Percentiles rank a stretch among this genome's conserved stretches.
phyloP scores from a whole-genome alignment of 2,888 invertebrate species.

The Nebria brevicollis region DNA sequence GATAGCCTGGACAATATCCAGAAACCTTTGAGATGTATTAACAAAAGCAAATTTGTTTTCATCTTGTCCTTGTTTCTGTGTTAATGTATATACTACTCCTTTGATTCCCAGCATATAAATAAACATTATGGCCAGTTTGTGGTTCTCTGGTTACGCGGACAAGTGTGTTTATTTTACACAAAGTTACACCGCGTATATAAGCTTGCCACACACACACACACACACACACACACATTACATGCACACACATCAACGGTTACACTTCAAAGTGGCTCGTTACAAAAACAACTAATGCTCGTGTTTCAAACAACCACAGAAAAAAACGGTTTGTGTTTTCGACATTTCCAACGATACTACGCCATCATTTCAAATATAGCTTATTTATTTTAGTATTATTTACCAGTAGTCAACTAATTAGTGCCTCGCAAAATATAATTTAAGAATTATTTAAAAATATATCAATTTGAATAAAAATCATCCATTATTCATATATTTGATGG shows the following conservation, averaged over 20 bases:
- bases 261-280: conserved; percentile 31
- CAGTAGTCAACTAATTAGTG: too few species aligned
- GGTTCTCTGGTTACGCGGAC: conserved; percentile 22
- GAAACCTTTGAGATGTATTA: conserved; percentile 20
- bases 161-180: conserved; percentile 37
- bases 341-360: too few species aligned
- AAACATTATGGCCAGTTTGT: conserved; percentile 6
- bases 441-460: too few species aligned
- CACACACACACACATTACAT: conserved; percentile 25
- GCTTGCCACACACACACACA: conserved; percentile 3
- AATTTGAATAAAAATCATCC: too few species aligned
- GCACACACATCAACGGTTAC: conserved; percentile 21
- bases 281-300: not conserved
- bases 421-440: too few species aligned
- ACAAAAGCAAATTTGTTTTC: conserved; percentile 44
- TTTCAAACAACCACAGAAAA: too few species aligned
- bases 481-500: too few species aligned
- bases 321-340: too few species aligned
- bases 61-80: conserved; percentile 34
- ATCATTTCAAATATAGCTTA: too few species aligned
- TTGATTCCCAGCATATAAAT: conserved; percentile 13
- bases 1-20: conserved; percentile 33
- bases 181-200: conserved; percentile 2
- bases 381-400: too few species aligned
- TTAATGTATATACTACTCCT: not conserved